These are phyloP conservation scores for Antheraea assamensis DNA, from an alignment of 2,888 invertebrate genomes.

Conservation along the genomic window DNA sequence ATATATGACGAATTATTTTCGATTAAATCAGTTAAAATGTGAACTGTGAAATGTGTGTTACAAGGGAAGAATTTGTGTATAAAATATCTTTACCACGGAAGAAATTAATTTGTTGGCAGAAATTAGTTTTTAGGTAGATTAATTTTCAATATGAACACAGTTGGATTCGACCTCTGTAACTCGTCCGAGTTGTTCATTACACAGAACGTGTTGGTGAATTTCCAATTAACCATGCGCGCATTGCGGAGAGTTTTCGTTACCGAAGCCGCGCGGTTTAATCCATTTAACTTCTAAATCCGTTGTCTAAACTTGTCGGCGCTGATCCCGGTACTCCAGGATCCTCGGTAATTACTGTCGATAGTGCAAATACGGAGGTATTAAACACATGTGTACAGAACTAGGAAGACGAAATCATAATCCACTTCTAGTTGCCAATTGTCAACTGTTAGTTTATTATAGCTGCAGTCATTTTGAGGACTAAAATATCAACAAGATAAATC, in stretches of 20 bases:
- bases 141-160: neutral
- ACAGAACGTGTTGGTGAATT: neutral
- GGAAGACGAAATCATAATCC: neutral
- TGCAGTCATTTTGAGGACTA: too few relatives aligned
- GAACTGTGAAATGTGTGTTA: too few relatives aligned
- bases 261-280: neutral
- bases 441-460: neutral
- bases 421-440: neutral
- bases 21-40: too few relatives aligned
- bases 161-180: neutral
- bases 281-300: constrained; percentile 10
- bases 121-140: neutral
- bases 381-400: neutral
- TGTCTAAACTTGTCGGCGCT: constrained; percentile 10
- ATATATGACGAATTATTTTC: neutral
- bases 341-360: constrained; percentile 13
- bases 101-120: neutral
- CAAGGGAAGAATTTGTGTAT: too few relatives aligned
- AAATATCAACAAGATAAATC: too few relatives aligned
- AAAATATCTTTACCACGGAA: neutral
- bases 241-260: neutral
- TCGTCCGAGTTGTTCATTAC: neutral
- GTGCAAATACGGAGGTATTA: neutral
- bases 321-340: neutral
- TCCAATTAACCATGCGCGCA: neutral